Percentiles rank a stretch among this genome's conserved stretches.
Conservation (phyloP, 2,797 vertebrate genomes). For the Passerculus sandwichensis region DNA sequence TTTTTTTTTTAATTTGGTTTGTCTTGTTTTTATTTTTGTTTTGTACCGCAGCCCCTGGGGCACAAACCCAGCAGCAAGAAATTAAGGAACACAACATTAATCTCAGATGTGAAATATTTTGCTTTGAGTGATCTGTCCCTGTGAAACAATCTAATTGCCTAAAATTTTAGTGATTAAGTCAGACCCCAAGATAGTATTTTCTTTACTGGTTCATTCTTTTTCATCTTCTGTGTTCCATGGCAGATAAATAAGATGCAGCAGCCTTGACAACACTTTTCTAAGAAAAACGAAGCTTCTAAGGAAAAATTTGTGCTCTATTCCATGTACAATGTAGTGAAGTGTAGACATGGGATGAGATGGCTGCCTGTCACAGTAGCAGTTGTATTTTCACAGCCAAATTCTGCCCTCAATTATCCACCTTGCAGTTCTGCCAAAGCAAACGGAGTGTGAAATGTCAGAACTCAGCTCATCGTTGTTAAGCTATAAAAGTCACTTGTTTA, state of each 20-base stretch:
- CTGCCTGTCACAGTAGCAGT: neutral
- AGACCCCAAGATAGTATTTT: neutral
- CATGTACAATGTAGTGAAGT: too few relatives aligned
- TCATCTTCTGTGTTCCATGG: neutral
- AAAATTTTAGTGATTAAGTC: neutral
- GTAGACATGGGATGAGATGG: neutral
- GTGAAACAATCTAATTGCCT: neutral
- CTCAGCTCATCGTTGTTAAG: neutral
- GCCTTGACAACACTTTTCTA: neutral
- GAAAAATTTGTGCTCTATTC: neutral
- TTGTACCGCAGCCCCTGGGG: neutral
- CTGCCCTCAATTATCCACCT: neutral
- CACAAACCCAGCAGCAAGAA: neutral
- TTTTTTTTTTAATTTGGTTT: neutral
- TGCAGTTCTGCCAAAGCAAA: neutral
- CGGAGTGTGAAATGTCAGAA: neutral
- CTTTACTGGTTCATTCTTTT: neutral
- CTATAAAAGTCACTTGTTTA: neutral
- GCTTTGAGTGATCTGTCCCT: neutral
- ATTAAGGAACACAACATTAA: fast-evolving
- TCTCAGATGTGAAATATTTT: neutral
- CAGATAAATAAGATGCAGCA: neutral
- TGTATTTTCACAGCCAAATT: neutral
- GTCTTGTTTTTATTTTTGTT: neutral
- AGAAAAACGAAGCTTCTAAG: neutral